Base-by-base conservation (phyloP, 2,113 vertebrate genomes). In the Ursus arctos region DNA sequence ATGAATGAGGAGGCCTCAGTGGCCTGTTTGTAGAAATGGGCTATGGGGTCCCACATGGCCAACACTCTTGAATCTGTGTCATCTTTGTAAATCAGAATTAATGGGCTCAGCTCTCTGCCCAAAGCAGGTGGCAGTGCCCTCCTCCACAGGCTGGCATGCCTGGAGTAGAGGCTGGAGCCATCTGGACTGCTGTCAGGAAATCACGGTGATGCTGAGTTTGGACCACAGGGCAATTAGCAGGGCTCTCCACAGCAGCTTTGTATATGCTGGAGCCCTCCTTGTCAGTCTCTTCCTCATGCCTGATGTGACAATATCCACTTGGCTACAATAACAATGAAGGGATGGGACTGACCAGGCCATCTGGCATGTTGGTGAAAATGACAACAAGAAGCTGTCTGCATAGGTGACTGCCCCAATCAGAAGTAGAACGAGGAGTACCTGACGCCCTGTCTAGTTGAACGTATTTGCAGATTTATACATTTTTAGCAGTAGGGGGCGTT, bases 401-500 rank as follows among this genome's bases (percentile, higher is more conserved):
- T 40, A 86, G 79, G 61, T 55, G 76, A 93, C 31, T 4, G 49
- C 49, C 49, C 31, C 33, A 13, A 8, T 81, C 43, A 26, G 49
- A 83, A 96, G 65, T 55, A 71, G 57, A 77, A 94, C 31, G 84
- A 69, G 24, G 71, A 51, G 61, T 26, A 65, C 47, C 67, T 36
- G 19, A n/a, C 47, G 49, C n/a, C 21, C 71, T 79, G 67, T 57
- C 69, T 51, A 55, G 61, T 72, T 16, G 84, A 88, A 88, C 28
- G 55, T 84, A 24, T 74, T 94, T 88, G 86, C 90, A 71, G 90
- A n/a, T 40, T 83, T 95, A 84, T 10, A 90, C 82, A 57, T 95
- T 95, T 97, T 74, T n/a, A 98, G 82, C 98, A 97, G 98, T n/a
- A 99, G 98, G 97, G 98, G 98, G 98, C 96, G 14, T 95, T 61